Evolutionary conservation across 2,113 vertebrate species (phyloP), one percentile per base, ranked within the genome.

Genomic region (Prunella himalayana): DNA sequence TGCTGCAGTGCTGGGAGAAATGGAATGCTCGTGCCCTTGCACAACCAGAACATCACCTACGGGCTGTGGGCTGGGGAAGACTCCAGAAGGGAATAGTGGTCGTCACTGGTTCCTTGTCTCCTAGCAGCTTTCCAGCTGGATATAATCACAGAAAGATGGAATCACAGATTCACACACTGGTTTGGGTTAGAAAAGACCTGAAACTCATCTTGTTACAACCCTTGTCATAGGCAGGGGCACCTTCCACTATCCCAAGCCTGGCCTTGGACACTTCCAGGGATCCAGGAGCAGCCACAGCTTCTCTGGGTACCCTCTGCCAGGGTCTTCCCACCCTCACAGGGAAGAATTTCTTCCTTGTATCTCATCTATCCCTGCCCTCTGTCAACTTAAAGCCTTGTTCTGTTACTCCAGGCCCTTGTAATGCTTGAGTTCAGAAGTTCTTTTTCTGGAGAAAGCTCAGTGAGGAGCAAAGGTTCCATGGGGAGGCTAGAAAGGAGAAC

Each of bases 31-130:
- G 0, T 37, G 44, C 18, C 63, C n/a, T 19, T 59, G 33, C 13
- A 20, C 42, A 21, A 37, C 42, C 50, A 84, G 9, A 60, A 25
- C 49, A 31, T 79, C 75, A 63, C 68, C 82, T 70, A 12, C 16
- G 2, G 0, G 3, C 45, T 0, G 0, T 1, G 30, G 49, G 30
- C 50, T 47, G 17, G 60, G 60, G 77, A 70, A 33, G 51, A 19
- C 13, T 73, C n/a, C 68, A 25, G 72, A 39, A 86, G 22, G 33
- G 60, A 30, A 7, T 9, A 11, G 9, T 33, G 77, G 21, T 23
- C 2, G 2, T 56, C 19, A 11, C 35, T 51, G 8, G 4, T 15
- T 85, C 41, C 37, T 87, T 61, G 45, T 37, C 31, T 79, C 47
- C 19, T 42, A 28, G 8, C 35, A 59, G 3, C 24, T 79, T n/a